Evolutionary conservation across 2,113 vertebrate species (phyloP).

Genomic region (Tonatia bakeri): DNA sequence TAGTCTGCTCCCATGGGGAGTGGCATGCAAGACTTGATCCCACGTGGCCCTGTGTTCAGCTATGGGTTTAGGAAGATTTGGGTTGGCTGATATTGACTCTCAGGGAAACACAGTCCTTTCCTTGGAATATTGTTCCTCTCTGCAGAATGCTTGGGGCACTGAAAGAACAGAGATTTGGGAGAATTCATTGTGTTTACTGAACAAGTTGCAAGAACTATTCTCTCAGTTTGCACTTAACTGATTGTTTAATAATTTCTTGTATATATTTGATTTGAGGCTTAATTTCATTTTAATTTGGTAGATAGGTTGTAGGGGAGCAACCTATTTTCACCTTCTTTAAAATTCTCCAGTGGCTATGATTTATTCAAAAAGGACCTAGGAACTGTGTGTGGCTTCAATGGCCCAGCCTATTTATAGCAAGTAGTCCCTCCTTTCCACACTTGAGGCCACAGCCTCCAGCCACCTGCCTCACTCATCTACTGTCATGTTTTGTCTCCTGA

Average conservation of each 20-base stretch:
- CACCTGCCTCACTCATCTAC: background rate
- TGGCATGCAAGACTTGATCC: rapidly evolving
- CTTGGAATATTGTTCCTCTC: background rate
- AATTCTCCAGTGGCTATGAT: background rate
- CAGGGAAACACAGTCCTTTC: background rate
- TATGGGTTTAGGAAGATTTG: background rate
- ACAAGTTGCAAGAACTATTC: background rate
- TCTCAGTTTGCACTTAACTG: background rate
- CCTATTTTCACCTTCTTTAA: background rate
- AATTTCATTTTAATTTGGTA: background rate
- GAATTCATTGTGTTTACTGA: background rate
- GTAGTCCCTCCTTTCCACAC: background rate
- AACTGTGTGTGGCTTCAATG: too few species aligned
- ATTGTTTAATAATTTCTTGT: background rate
- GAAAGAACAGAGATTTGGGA: background rate
- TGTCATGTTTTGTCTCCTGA: background rate
- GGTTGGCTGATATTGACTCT: background rate
- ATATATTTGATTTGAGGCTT: background rate
- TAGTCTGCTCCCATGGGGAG: background rate
- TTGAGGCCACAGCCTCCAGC: background rate
- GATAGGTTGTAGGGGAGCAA: background rate
- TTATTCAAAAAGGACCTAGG: background rate
- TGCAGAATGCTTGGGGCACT: background rate
- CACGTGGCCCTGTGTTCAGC: background rate
- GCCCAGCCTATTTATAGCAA: background rate